These are phyloP conservation scores for Plumapathes pennacea DNA, from an alignment of 92 coral and sea anemone species.

Conservation along the genomic window DNA sequence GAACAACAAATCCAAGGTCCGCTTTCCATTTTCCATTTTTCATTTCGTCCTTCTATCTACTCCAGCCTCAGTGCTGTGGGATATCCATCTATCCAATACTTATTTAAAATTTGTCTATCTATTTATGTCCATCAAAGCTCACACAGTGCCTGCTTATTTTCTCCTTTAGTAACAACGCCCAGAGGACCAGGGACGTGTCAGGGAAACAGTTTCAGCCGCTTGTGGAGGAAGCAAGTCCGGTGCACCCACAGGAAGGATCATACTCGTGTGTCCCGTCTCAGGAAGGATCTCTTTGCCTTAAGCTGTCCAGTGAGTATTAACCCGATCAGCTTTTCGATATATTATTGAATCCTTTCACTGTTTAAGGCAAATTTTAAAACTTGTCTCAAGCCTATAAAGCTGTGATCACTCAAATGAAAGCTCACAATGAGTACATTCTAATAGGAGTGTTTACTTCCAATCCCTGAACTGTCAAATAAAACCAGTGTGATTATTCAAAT, in stretches of 20 bases:
- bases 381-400: not conserved
- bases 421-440: too few relatives aligned
- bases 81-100: too few relatives aligned
- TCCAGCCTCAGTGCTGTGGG: too few relatives aligned
- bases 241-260: slow-evolving; percentile 45
- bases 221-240: slow-evolving; percentile 10
- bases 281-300: slow-evolving; percentile 78
- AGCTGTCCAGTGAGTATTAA: slow-evolving; percentile 75
- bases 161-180: slow-evolving; percentile 52
- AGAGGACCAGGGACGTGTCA: slow-evolving; percentile 35
- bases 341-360: too few relatives aligned
- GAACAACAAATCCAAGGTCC: too few relatives aligned
- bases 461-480: too few relatives aligned
- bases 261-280: slow-evolving; percentile 89
- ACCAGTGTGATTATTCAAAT: too few relatives aligned
- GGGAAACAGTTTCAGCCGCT: slow-evolving; percentile 67
- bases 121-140: not conserved
- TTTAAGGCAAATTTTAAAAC: not conserved
- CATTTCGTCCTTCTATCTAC: too few relatives aligned
- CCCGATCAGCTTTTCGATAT: not conserved
- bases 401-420: too few relatives aligned
- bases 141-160: not conserved
- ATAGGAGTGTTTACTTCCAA: too few relatives aligned
- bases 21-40: too few relatives aligned
- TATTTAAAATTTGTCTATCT: too few relatives aligned